A percentile compares a stretch with the other conserved stretches of the same genome.
These are phyloP conservation scores for Nomada lathburiana DNA, from an alignment of 2,888 invertebrate genomes.

Conservation along the genomic window DNA sequence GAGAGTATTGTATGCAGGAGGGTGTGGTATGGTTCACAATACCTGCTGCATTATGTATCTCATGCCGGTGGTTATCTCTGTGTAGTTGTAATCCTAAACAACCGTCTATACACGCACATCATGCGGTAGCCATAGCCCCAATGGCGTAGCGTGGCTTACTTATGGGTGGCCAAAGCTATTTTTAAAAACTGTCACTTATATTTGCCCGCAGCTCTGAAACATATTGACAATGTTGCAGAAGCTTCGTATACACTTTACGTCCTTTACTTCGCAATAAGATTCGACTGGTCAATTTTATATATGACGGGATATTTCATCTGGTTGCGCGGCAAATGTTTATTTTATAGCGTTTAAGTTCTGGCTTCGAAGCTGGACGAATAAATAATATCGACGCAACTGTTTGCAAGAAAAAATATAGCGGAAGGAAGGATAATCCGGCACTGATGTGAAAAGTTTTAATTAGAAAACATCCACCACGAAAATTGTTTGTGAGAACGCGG, in stretches of 20 bases:
- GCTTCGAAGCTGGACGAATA: too few species aligned
- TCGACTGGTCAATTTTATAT: too few species aligned
- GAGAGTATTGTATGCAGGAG: slow-evolving; percentile 79
- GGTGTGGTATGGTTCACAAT: slow-evolving; percentile 79
- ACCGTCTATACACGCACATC: slow-evolving; percentile 68
- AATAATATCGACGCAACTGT: too few species aligned
- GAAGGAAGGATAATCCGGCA: too few species aligned
- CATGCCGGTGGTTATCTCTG: slow-evolving; percentile 72
- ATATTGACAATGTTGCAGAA: not conserved
- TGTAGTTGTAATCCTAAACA: slow-evolving; percentile 78
- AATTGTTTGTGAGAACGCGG: too few species aligned
- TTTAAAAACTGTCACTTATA: not conserved
- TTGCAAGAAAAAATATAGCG: too few species aligned
- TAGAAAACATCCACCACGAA: too few species aligned
- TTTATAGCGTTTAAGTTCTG: too few species aligned
- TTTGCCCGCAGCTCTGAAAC: not conserved
- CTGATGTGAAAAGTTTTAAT: too few species aligned
- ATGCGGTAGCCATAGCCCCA: slow-evolving; percentile 52
- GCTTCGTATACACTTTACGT: not conserved
- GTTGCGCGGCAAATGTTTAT: too few species aligned
- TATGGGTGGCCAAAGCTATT: slow-evolving; percentile 28
- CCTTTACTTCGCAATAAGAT: too few species aligned
- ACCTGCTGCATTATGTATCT: slow-evolving; percentile 83
- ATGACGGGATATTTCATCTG: too few species aligned
- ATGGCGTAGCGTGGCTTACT: slow-evolving; percentile 48